phyloP scores from a whole-genome alignment of 2,113 vertebrate species.

The Emydocephalus ijimae region DNA sequence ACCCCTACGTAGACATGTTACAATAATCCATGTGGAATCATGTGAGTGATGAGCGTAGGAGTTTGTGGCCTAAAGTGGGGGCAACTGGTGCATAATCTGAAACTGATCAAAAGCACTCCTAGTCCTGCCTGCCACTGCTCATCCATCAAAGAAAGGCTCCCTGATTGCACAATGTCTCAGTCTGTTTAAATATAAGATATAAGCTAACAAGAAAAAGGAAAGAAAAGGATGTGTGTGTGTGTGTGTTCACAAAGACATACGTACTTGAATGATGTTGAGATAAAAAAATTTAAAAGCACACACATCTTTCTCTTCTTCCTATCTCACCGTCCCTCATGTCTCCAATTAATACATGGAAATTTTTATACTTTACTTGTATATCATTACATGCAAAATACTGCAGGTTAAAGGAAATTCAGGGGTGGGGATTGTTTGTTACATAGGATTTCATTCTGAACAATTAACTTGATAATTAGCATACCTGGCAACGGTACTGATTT shows the following conservation, averaged over 20 bases:
- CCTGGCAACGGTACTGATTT: conserved; percentile 9
- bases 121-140: not conserved
- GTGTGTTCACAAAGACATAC: not conserved
- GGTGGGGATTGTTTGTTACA: not conserved
- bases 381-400: not conserved
- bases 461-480: not conserved
- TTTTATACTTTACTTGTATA: too few species aligned
- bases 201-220: not conserved
- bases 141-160: not conserved
- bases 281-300: not conserved
- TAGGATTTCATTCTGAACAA: not conserved
- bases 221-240: too few species aligned
- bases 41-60: not conserved
- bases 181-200: not conserved
- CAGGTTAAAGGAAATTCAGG: not conserved
- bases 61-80: not conserved
- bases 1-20: not conserved
- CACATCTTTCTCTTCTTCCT: not conserved
- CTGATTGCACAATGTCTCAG: not conserved
- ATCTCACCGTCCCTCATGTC: too few species aligned
- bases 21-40: not conserved
- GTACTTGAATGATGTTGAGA: not conserved
- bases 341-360: too few species aligned
- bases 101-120: not conserved
- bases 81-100: not conserved